A percentile compares a stretch with the other conserved stretches of the same genome.
These are phyloP conservation scores for Lithophane ornitopus DNA, from an alignment of 2,888 invertebrate species.

Conservation along the genomic window DNA sequence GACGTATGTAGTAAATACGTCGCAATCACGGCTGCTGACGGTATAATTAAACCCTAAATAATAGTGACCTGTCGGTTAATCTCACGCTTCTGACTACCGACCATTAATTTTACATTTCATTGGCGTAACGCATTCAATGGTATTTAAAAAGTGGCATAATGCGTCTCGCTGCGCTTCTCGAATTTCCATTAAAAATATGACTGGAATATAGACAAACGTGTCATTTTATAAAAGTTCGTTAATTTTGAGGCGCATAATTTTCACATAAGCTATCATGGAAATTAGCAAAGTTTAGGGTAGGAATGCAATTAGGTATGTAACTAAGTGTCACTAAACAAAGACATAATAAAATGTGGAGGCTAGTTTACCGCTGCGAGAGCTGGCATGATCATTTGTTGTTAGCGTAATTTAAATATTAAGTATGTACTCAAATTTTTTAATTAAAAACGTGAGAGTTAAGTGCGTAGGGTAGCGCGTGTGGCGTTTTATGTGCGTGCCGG, in stretches of 20 bases:
- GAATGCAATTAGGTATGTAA: conserved; percentile 46
- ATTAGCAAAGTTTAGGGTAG: conserved; percentile 24
- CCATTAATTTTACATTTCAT: conserved; percentile 13
- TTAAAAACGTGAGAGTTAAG: conserved; percentile 62
- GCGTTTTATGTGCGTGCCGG: conserved; percentile 69
- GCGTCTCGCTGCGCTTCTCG: conserved; percentile 1
- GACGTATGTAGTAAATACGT: conserved; percentile 59
- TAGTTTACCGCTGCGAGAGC: conserved; percentile 49
- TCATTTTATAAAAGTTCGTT: conserved; percentile 19
- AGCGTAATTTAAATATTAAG: conserved; percentile 65
- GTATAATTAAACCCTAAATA: conserved; percentile 60
- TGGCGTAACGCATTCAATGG: neutral
- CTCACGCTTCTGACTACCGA: conserved; percentile 20
- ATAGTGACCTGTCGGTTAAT: conserved; percentile 33
- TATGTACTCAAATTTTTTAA: conserved; percentile 58
- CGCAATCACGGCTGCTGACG: conserved; percentile 51
- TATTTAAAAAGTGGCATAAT: conserved; percentile 12
- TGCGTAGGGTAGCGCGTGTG: conserved; percentile 73
- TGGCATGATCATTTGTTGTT: conserved; percentile 58
- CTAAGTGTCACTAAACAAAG: conserved; percentile 46
- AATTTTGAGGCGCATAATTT: conserved; percentile 16
- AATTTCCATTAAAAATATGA: conserved; percentile 6
- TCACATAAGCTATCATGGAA: conserved; percentile 15
- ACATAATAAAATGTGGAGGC: conserved; percentile 45
- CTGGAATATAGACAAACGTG: neutral